Conservation (phyloP, 2,797 vertebrate genomes). For the Clarias laeviceps region DNA sequence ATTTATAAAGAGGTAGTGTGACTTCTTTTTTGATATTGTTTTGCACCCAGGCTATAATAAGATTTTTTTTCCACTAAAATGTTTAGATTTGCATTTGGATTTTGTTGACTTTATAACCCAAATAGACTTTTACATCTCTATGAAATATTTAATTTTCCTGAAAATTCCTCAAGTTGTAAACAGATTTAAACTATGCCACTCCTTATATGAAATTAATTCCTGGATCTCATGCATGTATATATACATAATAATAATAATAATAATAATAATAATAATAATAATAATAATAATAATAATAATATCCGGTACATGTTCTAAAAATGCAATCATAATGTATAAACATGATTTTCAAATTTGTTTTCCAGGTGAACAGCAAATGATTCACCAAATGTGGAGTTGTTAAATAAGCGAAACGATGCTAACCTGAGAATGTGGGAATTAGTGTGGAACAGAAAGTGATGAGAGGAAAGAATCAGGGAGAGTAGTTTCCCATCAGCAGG, state of each 20-base stretch:
- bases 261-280: too few species aligned
- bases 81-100: not conserved
- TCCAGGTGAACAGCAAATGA: not conserved
- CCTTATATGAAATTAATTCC: not conserved
- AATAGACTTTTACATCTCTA: not conserved
- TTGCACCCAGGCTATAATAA: not conserved
- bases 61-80: not conserved
- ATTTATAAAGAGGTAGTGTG: not conserved
- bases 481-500: conserved; percentile 57
- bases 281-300: too few species aligned
- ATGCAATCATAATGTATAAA: not conserved
- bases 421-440: conserved; percentile 14
- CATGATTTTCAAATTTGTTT: not conserved
- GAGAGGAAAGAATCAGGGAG: conserved; percentile 24
- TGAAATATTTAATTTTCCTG: not conserved
- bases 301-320: not conserved
- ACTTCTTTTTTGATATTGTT: not conserved
- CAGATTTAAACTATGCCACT: not conserved
- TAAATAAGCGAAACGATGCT: not conserved
- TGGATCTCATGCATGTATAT: not conserved
- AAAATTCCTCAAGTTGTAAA: not conserved
- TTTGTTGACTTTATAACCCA: not conserved
- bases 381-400: not conserved
- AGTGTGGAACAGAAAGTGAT: conserved; percentile 15
- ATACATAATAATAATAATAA: too few species aligned